These are phyloP conservation scores for Drosophila ogumai DNA, from an alignment of 1,140 invertebrate genomes.

Conservation along the genomic window DNA sequence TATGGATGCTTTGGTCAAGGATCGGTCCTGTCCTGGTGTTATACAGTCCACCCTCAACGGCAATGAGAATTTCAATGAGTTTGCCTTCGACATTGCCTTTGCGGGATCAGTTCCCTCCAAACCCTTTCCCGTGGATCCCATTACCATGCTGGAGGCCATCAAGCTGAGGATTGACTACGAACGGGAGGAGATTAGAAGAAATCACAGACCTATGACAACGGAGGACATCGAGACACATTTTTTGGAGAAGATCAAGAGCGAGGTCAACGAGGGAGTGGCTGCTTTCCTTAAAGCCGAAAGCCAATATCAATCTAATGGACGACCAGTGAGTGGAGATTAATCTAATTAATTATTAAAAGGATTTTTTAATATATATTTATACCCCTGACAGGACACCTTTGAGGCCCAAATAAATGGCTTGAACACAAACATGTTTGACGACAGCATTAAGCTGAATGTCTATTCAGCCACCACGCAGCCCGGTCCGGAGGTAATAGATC, in stretches of 20 bases:
- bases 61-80: slow-evolving; percentile 56
- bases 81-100: slow-evolving; percentile 58
- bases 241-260: slow-evolving; percentile 3
- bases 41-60: slow-evolving; percentile 64
- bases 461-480: slow-evolving; percentile 54
- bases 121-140: slow-evolving; percentile 63
- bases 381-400: slow-evolving; percentile 18
- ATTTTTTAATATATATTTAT: background rate
- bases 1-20: slow-evolving; percentile 57
- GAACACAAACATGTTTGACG: slow-evolving; percentile 51
- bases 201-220: background rate
- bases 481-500: background rate
- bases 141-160: slow-evolving; percentile 69
- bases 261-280: slow-evolving; percentile 49
- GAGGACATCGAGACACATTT: slow-evolving; percentile 49
- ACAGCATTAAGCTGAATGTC: slow-evolving; percentile 40
- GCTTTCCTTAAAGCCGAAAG: slow-evolving; percentile 54
- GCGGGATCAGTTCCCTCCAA: slow-evolving; percentile 41
- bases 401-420: slow-evolving; percentile 39
- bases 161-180: slow-evolving; percentile 67
- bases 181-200: slow-evolving; percentile 34
- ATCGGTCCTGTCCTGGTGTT: slow-evolving; percentile 54
- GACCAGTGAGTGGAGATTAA: slow-evolving; percentile 16
- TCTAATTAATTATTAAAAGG: background rate
- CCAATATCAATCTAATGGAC: background rate